Percentiles rank a stretch among this genome's conserved stretches.
Evolutionary conservation across 2,888 invertebrate species (phyloP).

Genomic region (Ceraclea dissimilis): DNA sequence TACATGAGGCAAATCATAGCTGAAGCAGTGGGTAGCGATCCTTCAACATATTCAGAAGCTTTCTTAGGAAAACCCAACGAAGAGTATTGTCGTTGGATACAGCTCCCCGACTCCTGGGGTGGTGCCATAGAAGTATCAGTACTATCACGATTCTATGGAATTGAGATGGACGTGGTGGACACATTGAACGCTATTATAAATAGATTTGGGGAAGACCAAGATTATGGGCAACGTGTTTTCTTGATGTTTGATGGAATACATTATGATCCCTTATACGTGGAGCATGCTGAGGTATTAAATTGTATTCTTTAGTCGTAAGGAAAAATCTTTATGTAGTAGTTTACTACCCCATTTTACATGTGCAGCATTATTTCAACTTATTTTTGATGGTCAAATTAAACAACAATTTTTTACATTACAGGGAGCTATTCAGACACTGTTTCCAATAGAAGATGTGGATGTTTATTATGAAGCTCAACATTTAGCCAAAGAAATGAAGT

Average conservation of each 20-base stretch:
- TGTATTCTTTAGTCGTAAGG: too few species aligned
- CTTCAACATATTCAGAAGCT: conserved; percentile 74
- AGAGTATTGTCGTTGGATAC: conserved; percentile 88
- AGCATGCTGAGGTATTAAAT: conserved; percentile 60
- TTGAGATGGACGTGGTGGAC: conserved; percentile 92
- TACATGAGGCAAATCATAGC: conserved; percentile 84
- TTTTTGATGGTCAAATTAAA: too few species aligned
- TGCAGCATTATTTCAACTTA: too few species aligned
- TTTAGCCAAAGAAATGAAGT: conserved; percentile 67
- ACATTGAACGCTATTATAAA: conserved; percentile 85
- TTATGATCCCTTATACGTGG: conserved; percentile 88
- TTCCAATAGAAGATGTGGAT: conserved; percentile 64
- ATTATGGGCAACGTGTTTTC: conserved; percentile 76
- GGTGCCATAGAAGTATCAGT: conserved; percentile 88
- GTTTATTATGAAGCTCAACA: conserved; percentile 75
- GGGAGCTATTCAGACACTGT: conserved; percentile 72
- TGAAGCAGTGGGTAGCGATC: conserved; percentile 68
- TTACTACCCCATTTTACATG: too few species aligned
- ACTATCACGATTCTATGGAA: conserved; percentile 74
- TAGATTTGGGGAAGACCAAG: conserved; percentile 87
- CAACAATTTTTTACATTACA: conserved; percentile 34
- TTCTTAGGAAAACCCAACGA: conserved; percentile 76
- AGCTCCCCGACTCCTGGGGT: conserved; percentile 85
- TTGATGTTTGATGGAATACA: conserved; percentile 93
- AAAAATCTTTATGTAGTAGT: too few species aligned